These are phyloP conservation scores for Drosophila ambigua DNA, from an alignment of 1,140 invertebrate genomes.

Conservation along the genomic window DNA sequence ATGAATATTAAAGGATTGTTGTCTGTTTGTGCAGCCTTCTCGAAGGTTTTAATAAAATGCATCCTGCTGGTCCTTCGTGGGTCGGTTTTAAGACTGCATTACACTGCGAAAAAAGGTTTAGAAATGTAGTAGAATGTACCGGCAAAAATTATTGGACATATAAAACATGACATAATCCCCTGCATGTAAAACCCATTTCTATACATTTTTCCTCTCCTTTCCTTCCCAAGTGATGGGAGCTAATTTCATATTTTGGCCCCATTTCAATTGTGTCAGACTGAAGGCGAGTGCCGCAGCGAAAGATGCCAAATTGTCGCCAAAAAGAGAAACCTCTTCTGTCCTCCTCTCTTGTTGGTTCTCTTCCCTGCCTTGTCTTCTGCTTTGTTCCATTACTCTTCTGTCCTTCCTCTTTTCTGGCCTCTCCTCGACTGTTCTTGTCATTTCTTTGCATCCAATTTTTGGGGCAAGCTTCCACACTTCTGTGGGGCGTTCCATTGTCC, in stretches of 20 bases:
- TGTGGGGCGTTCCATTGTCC: constrained; percentile 38
- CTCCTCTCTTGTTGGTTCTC: not conserved
- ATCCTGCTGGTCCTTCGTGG: too few species aligned
- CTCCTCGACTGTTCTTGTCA: not conserved
- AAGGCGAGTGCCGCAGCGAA: constrained; percentile 7
- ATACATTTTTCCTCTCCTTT: too few species aligned
- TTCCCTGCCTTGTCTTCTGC: not conserved
- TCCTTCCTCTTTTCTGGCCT: not conserved
- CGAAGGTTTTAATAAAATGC: constrained; percentile 4
- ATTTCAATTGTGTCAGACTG: constrained; percentile 23
- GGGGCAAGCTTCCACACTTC: not conserved
- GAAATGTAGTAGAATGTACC: too few species aligned
- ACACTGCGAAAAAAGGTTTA: too few species aligned
- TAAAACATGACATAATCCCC: too few species aligned
- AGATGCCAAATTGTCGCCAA: constrained; percentile 48
- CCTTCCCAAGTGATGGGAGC: constrained; percentile 2
- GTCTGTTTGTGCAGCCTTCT: not conserved
- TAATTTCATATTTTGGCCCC: constrained; percentile 19
- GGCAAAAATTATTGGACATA: not conserved
- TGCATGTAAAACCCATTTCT: not conserved
- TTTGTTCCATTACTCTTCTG: not conserved
- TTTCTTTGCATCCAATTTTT: constrained; percentile 18
- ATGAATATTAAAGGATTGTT: not conserved
- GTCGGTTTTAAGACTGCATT: too few species aligned
- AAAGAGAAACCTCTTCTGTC: too few species aligned